Evolutionary conservation across 2,797 vertebrate genomes (phyloP).

Genomic region (Cuniculus paca): DNA sequence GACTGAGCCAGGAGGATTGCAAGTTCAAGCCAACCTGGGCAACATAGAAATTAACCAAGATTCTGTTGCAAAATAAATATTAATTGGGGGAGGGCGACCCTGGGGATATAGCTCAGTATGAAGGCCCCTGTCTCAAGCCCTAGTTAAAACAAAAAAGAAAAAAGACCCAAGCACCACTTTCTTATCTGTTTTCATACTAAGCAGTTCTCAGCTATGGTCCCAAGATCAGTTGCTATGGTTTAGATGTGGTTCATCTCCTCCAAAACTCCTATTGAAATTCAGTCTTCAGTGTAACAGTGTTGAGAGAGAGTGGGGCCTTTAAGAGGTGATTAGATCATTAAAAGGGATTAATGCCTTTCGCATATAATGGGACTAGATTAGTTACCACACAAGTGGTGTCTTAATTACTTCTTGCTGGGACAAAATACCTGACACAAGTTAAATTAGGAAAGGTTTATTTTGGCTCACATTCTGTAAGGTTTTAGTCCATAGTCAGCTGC

Average conservation of each 20-base stretch:
- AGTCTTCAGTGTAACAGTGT: background rate
- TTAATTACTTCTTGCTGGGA: background rate
- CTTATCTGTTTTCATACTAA: background rate
- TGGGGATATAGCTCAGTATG: background rate
- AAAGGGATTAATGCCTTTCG: background rate
- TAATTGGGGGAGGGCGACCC: background rate
- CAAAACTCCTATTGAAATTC: background rate
- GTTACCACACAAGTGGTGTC: background rate
- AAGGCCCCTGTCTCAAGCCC: background rate
- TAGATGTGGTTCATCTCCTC: background rate
- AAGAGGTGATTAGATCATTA: background rate
- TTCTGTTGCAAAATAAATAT: background rate
- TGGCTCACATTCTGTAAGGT: background rate
- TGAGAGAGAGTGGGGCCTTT: background rate
- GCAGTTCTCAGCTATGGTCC: background rate
- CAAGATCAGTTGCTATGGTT: background rate
- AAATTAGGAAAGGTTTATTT: background rate
- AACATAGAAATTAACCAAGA: background rate
- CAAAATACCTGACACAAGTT: background rate
- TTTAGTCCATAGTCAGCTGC: background rate
- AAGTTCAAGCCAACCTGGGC: background rate
- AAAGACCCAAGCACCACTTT: background rate
- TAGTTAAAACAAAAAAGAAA: background rate
- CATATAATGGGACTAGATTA: background rate
- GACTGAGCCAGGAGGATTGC: background rate